Conservation (phyloP, 2,888 invertebrate genomes). For the Eristalinus sepulchralis region DNA sequence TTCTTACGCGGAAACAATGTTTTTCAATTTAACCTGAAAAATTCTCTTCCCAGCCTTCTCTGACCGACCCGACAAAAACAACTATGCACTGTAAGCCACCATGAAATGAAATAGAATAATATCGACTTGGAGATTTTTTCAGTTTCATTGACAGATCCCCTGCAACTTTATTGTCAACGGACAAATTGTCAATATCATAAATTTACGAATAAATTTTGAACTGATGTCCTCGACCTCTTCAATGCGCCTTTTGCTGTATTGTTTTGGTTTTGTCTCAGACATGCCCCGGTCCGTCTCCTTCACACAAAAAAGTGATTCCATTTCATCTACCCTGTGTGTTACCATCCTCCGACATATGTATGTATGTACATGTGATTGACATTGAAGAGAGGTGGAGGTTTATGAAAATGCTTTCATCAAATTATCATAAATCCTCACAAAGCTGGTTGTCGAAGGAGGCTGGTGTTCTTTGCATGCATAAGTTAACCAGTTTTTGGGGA, state of each 20-base stretch:
- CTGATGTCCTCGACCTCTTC: not conserved
- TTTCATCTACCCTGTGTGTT: not conserved
- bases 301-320: not conserved
- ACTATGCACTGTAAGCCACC: no score
- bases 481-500: conserved; percentile 23
- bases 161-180: not conserved
- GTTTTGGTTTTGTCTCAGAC: not conserved
- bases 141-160: not conserved
- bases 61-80: no score
- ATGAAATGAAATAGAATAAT: no score
- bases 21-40: no score
- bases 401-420: conserved; percentile 34
- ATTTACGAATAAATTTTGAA: not conserved
- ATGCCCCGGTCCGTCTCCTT: not conserved
- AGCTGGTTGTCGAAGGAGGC: conserved; percentile 12
- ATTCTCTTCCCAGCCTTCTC: no score
- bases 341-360: not conserved
- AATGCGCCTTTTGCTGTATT: not conserved
- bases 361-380: conserved; percentile 9
- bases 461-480: conserved; percentile 18
- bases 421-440: conserved; percentile 43
- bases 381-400: conserved; percentile 12
- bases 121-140: not conserved
- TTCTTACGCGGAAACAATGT: no score
- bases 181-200: not conserved